Evolutionary conservation across 1,140 invertebrate genomes (phyloP), one percentile per base, ranked within the genome.

Genomic region (Trichomalopsis sarcophagae): DNA sequence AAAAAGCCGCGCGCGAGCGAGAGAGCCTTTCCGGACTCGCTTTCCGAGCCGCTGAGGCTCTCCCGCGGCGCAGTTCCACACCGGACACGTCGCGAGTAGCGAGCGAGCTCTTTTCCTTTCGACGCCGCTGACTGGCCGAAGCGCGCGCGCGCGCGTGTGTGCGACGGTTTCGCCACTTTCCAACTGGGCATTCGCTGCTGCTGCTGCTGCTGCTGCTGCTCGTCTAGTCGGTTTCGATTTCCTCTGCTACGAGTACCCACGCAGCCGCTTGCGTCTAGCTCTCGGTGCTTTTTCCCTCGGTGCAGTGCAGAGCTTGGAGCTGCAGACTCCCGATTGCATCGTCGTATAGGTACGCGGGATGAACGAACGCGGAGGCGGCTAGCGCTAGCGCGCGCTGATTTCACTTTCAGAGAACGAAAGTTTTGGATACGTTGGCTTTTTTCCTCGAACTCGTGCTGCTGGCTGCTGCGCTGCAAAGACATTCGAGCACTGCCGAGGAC

Each of bases 1-100:
- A 90, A 84, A 89, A 90, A 50, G 21, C 55, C 17, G 55, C 55
- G 55, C 55, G 55, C 55, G 33, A 36, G 55, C 55, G 55, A 62
- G 50, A 55, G 90, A 88, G 89, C 90, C 89, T 90, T 91, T 88
- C 87, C 88, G 87, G 88, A 89, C 89, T 90, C 87, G 66, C 71
- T 78, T 83, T 88, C 88, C 87, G 86, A 81, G 68, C 10, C 44
- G 68, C 23, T 9, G 23, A 7, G 47, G 17, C 30, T 44, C 55
- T 30, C 23, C 17, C 27, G 3, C 27, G 3, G 4, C 40, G 27
- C 82, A 84, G 82, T 79, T 73, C 27, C 40, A 40, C 76, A 47
- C 62, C 30, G 66, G 82, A 78, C 55, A 62, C 82, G 76, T 84
- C 66, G 62, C 40, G 68, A 33, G 21, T 62, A 13, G 36, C 62